Conservation (phyloP, 2,113 vertebrate species). For the Alces alces region DNA sequence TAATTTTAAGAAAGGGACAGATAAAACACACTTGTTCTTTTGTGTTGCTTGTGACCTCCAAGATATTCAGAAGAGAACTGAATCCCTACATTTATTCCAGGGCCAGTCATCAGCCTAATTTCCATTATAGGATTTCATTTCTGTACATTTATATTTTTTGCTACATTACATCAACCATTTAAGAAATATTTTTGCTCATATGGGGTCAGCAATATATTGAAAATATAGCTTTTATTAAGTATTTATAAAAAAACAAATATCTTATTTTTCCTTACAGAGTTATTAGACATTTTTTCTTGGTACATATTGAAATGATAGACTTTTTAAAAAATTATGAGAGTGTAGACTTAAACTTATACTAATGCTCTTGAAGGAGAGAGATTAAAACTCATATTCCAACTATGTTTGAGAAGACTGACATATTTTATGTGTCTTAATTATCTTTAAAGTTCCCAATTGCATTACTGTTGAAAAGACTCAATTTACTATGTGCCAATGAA, state of each 20-base stretch:
- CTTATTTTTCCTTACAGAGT: slow-evolving; percentile 70
- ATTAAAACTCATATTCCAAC: slow-evolving; percentile 73
- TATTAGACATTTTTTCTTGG: slow-evolving; percentile 75
- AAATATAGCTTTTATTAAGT: slow-evolving; percentile 74
- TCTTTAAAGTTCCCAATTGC: slow-evolving; percentile 80
- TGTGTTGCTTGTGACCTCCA: background rate
- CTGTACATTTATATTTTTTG: background rate
- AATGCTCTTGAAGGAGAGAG: slow-evolving; percentile 67
- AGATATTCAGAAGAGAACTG: background rate
- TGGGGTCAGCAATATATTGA: slow-evolving; percentile 75
- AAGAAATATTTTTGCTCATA: slow-evolving; percentile 50
- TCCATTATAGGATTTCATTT: background rate
- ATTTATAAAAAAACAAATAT: slow-evolving; percentile 76
- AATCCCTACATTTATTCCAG: background rate
- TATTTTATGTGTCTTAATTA: slow-evolving; percentile 87
- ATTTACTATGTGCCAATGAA: slow-evolving; percentile 78
- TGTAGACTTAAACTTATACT: slow-evolving; percentile 59
- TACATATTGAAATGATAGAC: slow-evolving; percentile 70
- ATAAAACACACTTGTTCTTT: background rate
- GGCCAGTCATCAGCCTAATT: background rate
- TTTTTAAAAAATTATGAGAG: slow-evolving; percentile 76
- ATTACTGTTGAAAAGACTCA: slow-evolving; percentile 79
- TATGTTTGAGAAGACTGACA: slow-evolving; percentile 77
- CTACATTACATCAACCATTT: slow-evolving; percentile 29
- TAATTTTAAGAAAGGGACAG: background rate